Percentiles rank a stretch among this genome's conserved stretches.
phyloP scores from a whole-genome alignment of 2,113 vertebrate species.

The Ctenomys sociabilis region DNA sequence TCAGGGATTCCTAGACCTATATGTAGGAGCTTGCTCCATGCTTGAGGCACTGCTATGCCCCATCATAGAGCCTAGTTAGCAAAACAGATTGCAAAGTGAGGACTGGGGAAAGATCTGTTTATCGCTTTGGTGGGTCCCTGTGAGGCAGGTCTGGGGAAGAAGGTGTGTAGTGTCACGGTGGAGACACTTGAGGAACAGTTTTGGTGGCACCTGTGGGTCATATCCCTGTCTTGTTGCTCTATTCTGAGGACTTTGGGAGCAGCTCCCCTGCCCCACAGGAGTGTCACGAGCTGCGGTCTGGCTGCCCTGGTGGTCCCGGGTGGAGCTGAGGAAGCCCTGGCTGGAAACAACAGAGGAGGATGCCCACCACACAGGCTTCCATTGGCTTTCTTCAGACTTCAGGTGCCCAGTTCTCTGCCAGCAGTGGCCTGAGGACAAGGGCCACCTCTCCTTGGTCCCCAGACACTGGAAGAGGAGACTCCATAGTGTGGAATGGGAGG shows the following conservation, averaged over 20 bases:
- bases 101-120: neutral
- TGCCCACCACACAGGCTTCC: neutral
- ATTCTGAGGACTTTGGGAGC: neutral
- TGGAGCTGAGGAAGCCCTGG: neutral
- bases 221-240: neutral
- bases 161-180: neutral
- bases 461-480: neutral
- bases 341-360: neutral
- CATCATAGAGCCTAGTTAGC: neutral
- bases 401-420: neutral
- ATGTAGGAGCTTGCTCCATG: neutral
- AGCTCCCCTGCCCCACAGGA: neutral
- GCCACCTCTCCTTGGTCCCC: neutral
- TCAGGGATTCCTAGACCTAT: neutral
- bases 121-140: neutral
- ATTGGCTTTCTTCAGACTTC: neutral
- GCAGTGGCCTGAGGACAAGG: neutral
- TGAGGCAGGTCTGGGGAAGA: neutral
- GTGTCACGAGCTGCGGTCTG: neutral
- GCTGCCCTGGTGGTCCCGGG: neutral
- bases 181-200: neutral
- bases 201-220: neutral
- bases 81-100: neutral
- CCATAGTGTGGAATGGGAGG: neutral
- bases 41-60: neutral